Base-by-base conservation (phyloP, 2,888 invertebrate genomes). In the Cryptocephalus primarius region DNA sequence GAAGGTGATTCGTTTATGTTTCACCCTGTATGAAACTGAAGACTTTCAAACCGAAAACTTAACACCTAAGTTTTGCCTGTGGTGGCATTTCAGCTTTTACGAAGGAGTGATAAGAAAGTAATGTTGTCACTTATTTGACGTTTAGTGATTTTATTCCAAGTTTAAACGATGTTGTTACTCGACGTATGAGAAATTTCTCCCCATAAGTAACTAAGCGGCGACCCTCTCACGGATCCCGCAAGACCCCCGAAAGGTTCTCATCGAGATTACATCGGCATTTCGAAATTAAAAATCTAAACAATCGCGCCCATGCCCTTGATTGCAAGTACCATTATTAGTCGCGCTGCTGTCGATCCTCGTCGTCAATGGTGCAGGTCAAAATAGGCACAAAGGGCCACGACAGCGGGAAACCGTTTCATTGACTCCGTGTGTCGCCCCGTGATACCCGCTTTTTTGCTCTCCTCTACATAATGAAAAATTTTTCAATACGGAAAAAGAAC, bases 331-430 rank as follows among this genome's bases (percentile, higher is more conserved):
- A 56, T 55, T 60, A 61, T 59, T 57, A 60, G 58, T 56, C 57
- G 56, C 52, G 53, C 55, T 51, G 53, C 55, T 63, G 65, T 67
- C 66, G 63, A 67, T 65, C 60, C 55, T 61, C 62, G 61, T 56
- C 60, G 65, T 67, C 67, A 66, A 67, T 67, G 65, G 61, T 55
- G 55, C 62, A 62, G 62, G 62, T 62, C 61, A 53, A 55, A 57
- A 58, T 22, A 43, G 14, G 40, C 34, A 48, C 46, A 51, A 63
- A 56, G 61, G 62, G 58, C 59, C 22, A 6, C 22, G 60, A 47
- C 66, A 57, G 60, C 64, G 55, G 63, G 66, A 59, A 51, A 57
- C 55, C 63, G 56, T 61, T 67, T 56, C 55, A 57, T 56, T 56
- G 54, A 63, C 60, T 62, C 22, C 6, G 22, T 22, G 22, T 22